Conservation (phyloP, 2,888 invertebrate species). For the Rotaria magnacalcarata region DNA sequence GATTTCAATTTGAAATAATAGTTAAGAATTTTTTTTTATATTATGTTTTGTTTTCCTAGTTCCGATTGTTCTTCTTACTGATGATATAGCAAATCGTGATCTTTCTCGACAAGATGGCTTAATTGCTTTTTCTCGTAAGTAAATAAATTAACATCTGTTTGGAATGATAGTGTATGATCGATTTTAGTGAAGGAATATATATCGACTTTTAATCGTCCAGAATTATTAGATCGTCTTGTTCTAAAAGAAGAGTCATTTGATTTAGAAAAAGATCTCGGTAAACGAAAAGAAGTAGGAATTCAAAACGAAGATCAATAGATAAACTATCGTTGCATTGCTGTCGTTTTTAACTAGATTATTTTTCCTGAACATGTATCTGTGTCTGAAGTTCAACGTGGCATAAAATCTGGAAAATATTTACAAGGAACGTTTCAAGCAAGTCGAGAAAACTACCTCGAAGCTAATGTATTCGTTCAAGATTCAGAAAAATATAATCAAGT, state of each 20-base stretch:
- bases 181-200: slow-evolving; percentile 67
- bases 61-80: slow-evolving; percentile 73
- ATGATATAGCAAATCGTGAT: slow-evolving; percentile 74
- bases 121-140: slow-evolving; percentile 69
- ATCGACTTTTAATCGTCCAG: slow-evolving; percentile 67
- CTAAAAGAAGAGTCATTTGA: slow-evolving; percentile 47
- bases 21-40: too few relatives aligned
- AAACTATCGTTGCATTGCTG: too few relatives aligned
- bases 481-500: slow-evolving; percentile 65
- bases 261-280: slow-evolving; percentile 48
- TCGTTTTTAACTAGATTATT: slow-evolving; percentile 36
- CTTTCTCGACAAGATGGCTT: slow-evolving; percentile 71
- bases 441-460: slow-evolving; percentile 88
- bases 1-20: too few relatives aligned
- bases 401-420: slow-evolving; percentile 56
- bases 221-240: slow-evolving; percentile 74
- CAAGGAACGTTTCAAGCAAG: slow-evolving; percentile 74
- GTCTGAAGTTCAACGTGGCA: slow-evolving; percentile 40
- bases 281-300: slow-evolving; percentile 41
- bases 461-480: slow-evolving; percentile 74
- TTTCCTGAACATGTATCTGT: slow-evolving; percentile 45
- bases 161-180: not conserved
- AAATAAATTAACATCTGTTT: not conserved
- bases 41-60: not conserved
- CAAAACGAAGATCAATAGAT: not conserved